Evolutionary conservation across 2,797 vertebrate species (phyloP).

Genomic region (Sorex maritimensis): DNA sequence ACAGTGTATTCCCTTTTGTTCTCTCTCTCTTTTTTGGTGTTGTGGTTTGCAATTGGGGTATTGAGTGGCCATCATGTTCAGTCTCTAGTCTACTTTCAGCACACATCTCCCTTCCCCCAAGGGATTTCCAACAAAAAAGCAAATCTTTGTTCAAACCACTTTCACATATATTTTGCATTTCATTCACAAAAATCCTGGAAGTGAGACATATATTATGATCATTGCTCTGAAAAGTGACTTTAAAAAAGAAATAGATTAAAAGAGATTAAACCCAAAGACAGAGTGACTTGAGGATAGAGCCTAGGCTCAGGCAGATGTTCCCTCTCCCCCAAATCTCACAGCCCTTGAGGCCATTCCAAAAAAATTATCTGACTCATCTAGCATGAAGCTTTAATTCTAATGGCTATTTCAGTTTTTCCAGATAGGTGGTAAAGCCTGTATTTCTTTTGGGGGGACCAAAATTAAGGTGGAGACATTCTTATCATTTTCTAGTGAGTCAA

Average conservation of each 20-base stretch:
- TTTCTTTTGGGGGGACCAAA: background rate
- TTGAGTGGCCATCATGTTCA: no score
- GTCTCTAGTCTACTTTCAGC: no score
- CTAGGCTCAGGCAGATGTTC: background rate
- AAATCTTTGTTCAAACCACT: background rate
- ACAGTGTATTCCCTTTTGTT: no score
- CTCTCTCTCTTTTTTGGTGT: no score
- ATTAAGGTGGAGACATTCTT: slow-evolving; percentile 10
- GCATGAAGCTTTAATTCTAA: background rate
- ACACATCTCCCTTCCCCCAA: no score
- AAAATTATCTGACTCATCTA: background rate
- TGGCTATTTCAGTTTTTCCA: background rate
- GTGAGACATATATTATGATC: no score
- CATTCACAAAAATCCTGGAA: no score
- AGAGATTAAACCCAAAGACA: background rate
- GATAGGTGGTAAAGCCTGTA: background rate
- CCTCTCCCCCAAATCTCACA: background rate
- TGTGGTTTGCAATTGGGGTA: no score
- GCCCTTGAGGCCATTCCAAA: background rate
- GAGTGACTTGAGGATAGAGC: background rate
- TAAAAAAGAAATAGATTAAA: background rate
- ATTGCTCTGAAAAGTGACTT: no score
- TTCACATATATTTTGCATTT: background rate
- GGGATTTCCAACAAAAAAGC: background rate
- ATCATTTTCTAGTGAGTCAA: background rate